Evolutionary conservation across 1,140 invertebrate genomes (phyloP), one percentile per base, ranked within the genome.

Genomic region (Habropoda laboriosa): DNA sequence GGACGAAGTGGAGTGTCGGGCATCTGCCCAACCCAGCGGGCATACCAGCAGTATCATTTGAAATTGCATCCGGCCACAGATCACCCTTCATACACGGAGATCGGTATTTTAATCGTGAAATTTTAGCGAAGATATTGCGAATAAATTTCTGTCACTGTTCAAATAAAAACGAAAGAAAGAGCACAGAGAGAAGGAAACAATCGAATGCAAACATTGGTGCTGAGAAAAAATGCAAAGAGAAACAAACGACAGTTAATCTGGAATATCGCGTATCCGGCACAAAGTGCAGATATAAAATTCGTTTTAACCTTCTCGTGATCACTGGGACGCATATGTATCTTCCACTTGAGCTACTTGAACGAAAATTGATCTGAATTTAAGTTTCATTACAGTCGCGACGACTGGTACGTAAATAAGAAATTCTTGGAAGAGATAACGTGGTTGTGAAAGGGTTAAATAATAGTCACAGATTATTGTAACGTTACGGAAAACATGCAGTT

Each of bases 61-160:
- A 49, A 47, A 73, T 73, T 73, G 57, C 61, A 73, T 61, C 32
- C 47, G 30, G 38, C 55, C 30, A 16, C n/a, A 21, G 30, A 45
- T 61, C 10, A 12, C 42, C 30, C 10, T 73, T n/a, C 18, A 58
- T 60, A 16, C 70, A 21, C 40, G 40, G 16, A 47, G 13, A 0
- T 2, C 38, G 49, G 71, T 61, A 61, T 61, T n/a, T 73, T 61
- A 73, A 61, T 49, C 32, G 42, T 7, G 16, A 47, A 38, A 73
- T 27, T 13, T 45, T 73, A 47, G 8, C 4, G 16, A 27, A 16
- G 71, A 61, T 18, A 61, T 32, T 27, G n/a, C 10, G 57, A 61
- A 60, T 47, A 72, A 61, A 42, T 58, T 71, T 71, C 42, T 13
- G 1, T 27, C 5, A 1, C 45, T n/a, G 24, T 42, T 12, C 35